Conservation (phyloP, 2,797 vertebrate genomes). For the Onychomys torridus region DNA sequence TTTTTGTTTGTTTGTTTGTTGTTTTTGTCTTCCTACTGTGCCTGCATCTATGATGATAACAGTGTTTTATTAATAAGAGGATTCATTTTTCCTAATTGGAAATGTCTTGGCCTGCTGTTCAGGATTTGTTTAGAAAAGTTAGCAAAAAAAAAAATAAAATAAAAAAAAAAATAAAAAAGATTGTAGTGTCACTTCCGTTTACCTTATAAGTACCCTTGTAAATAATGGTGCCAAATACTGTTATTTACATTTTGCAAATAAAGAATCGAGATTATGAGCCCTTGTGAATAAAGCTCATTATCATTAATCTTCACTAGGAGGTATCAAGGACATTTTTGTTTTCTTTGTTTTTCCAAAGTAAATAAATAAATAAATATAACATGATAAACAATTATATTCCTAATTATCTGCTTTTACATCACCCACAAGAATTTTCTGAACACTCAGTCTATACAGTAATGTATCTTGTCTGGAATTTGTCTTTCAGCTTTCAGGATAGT, state of each 20-base stretch:
- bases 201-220: conserved; percentile 57
- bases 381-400: neutral
- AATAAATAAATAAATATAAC: neutral
- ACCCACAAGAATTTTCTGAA: conserved; percentile 27
- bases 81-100: conserved; percentile 51
- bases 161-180: neutral
- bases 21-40: neutral
- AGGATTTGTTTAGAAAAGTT: conserved; percentile 53
- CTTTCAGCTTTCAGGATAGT: conserved; percentile 11
- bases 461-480: neutral
- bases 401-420: neutral
- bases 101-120: conserved; percentile 35
- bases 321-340: neutral
- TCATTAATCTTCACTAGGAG: conserved; percentile 16
- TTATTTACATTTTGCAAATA: conserved; percentile 52
- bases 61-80: conserved; percentile 64
- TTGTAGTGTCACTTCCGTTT: conserved; percentile 60
- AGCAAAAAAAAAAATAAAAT: neutral
- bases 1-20: neutral
- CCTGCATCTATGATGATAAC: conserved; percentile 56
- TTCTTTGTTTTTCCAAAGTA: neutral
- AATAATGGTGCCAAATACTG: conserved; percentile 62
- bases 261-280: conserved; percentile 35
- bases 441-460: neutral
- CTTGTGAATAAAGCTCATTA: conserved; percentile 48